These are phyloP conservation scores for Pteropus alecto DNA, from an alignment of 2,113 vertebrate genomes.

Conservation along the genomic window DNA sequence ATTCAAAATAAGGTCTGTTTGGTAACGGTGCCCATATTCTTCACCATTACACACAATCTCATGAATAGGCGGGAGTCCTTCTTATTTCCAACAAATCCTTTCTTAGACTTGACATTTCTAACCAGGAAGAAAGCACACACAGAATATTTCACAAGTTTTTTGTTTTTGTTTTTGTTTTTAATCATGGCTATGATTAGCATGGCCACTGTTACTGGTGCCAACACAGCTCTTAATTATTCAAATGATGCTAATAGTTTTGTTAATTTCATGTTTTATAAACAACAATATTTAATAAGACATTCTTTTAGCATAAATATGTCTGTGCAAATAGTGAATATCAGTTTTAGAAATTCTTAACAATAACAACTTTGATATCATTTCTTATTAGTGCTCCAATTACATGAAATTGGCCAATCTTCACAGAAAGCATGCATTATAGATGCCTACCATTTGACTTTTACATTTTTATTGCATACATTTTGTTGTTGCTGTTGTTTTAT, in stretches of 20 bases:
- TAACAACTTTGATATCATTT: background rate
- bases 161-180: background rate
- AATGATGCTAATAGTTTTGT: background rate
- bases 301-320: background rate
- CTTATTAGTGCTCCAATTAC: background rate
- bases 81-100: background rate
- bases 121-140: background rate
- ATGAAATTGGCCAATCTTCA: background rate
- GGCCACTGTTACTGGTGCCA: background rate
- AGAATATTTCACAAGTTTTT: background rate
- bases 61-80: background rate
- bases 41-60: background rate
- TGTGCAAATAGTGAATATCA: background rate
- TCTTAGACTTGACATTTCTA: background rate
- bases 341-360: slow-evolving; percentile 9
- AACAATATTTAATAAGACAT: background rate
- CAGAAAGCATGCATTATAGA: background rate
- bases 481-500: background rate
- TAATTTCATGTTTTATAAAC: slow-evolving; percentile 31
- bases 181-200: background rate
- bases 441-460: background rate
- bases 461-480: background rate
- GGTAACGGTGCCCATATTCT: background rate
- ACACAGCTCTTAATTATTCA: background rate
- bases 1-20: background rate